Conservation (phyloP, 1,140 invertebrate genomes). For the Samia ricini region DNA sequence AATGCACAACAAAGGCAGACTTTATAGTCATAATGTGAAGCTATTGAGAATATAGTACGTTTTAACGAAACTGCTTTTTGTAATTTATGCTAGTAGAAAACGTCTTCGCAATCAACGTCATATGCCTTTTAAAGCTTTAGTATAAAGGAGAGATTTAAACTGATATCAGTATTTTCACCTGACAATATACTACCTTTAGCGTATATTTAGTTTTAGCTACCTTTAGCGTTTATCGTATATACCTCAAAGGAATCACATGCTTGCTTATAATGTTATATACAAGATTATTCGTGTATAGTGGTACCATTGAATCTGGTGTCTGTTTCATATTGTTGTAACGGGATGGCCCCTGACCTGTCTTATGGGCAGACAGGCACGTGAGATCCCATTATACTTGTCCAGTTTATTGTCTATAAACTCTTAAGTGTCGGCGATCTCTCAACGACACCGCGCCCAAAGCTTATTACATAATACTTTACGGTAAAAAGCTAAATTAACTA, state of each 20-base stretch:
- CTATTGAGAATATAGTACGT: neutral
- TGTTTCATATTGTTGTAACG: conserved; percentile 38
- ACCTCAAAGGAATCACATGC: neutral
- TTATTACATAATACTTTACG: conserved; percentile 27
- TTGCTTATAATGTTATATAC: neutral
- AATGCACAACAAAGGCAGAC: neutral
- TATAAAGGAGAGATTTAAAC: neutral
- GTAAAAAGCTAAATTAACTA: conserved; percentile 24
- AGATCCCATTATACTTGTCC: conserved; percentile 60
- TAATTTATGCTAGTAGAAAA: neutral
- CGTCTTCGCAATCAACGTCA: neutral
- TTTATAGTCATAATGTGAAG: neutral
- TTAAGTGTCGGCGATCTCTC: conserved; percentile 51
- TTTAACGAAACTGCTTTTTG: neutral
- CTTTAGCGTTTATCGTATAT: no score
- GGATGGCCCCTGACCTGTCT: conserved; percentile 47
- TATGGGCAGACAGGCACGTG: conserved; percentile 42
- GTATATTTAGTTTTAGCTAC: neutral
- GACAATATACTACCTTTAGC: neutral
- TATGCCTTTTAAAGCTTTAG: neutral
- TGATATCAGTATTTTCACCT: neutral
- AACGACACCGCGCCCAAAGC: conserved; percentile 25
- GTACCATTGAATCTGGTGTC: neutral
- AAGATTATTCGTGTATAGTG: neutral
- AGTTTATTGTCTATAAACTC: conserved; percentile 62